Evolutionary conservation across 2,888 invertebrate species (phyloP), one percentile per base, ranked within the genome.

Genomic region (Frankliniella fusca): DNA sequence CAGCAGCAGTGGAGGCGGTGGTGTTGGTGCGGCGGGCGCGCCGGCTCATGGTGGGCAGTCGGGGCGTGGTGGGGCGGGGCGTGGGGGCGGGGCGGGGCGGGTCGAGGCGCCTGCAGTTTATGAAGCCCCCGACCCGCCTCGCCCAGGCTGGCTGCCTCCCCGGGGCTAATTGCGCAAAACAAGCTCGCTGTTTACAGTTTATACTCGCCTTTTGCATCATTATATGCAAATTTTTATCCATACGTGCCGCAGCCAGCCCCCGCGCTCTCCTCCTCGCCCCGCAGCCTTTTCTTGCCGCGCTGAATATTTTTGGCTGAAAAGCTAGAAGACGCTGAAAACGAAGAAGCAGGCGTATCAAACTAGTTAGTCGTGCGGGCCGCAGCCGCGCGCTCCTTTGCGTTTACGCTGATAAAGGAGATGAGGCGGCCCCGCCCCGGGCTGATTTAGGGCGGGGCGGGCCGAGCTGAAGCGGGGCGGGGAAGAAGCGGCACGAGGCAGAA

Each of bases 91-190:
- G 20, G 54, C 54, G 54, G 54, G 18, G 54, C 54, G 20, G 54
- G 15, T 0, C 1, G 54, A 54, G 54, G 54, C 20, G 54, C 54
- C 54, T 15, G 61, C 61, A 61, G 61, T 61, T 61, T 61, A 61
- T 61, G 61, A 61, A 61, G 61, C 61, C 54, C 54, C 54, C 54
- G 20, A 11, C 15, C 54, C 54, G 54, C 54, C 54, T 15, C 54
- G 15, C 18, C 54, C 54, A 15, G 15, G 20, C 15, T 11, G 15
- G 54, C 5, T 20, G 54, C 7, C 18, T 76, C 23, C 23, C 70
- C 27, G 23, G 27, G 70, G 27, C 70, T 76, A 76, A 76, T 76
- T 76, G 70, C 70, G 70, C 70, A 76, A 76, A 76, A 76, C 70
- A 76, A 76, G 70, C 70, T 76, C 27, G 27, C 23, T 76, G 27